phyloP scores from a whole-genome alignment of 2,888 invertebrate genomes.

The Crocallis elinguaria region DNA sequence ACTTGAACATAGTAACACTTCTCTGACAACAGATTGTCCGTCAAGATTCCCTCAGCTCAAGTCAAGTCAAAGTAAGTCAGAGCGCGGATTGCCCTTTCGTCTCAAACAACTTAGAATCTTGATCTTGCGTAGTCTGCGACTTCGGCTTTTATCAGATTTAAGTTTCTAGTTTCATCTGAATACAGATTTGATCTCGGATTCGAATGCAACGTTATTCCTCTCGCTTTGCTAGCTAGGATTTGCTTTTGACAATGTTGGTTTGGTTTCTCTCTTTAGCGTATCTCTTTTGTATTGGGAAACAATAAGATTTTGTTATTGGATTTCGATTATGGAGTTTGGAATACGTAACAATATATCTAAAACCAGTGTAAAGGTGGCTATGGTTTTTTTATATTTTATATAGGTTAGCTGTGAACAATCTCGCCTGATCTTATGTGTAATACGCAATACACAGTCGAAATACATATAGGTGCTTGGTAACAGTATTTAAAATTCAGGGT shows the following conservation, averaged over 20 bases:
- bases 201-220: conserved; percentile 25
- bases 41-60: conserved; percentile 12
- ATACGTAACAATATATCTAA: background rate
- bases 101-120: conserved; percentile 17
- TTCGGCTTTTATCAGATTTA: conserved; percentile 44
- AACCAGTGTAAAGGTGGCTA: no score
- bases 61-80: background rate
- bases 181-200: conserved; percentile 29
- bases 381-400: no score
- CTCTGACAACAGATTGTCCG: conserved; percentile 7
- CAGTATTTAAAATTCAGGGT: no score
- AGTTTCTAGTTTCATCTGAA: conserved; percentile 38
- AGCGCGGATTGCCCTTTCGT: conserved; percentile 20
- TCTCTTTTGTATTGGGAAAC: conserved; percentile 8
- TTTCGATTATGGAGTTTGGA: background rate
- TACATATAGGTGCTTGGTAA: no score
- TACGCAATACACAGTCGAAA: no score
- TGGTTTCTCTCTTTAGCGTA: background rate
- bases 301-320: background rate
- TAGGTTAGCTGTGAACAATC: no score
- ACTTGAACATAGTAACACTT: conserved; percentile 7
- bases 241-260: conserved; percentile 34
- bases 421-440: no score
- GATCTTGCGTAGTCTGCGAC: conserved; percentile 26
- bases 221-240: conserved; percentile 25